Base-by-base conservation (phyloP, 2,888 invertebrate genomes). In the Tetanocera ferruginea region DNA sequence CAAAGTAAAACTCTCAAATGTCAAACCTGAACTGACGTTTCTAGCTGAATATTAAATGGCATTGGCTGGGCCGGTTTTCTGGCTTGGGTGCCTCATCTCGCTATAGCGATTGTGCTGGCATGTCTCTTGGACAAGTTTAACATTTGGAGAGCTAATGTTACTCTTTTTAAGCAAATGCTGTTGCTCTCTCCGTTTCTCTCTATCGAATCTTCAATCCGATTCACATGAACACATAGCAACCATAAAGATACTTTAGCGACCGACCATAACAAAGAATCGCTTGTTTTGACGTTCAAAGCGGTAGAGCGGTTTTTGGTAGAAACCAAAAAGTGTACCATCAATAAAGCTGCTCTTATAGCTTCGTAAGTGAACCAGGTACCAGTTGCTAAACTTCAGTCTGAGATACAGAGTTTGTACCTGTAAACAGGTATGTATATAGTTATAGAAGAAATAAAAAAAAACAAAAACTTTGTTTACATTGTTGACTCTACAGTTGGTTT, bases 11-110 rank as follows among this genome's bases (percentile, higher is more conserved):
- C 81, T 77, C 85, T 84, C 87, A 87, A 87, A 87, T 85, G 87
- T 85, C 87, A 85, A 86, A 83, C 83, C 81, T 73, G 80, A 83
- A 87, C 87, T 87, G 87, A 87, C 86, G 81, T 83, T 83, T 83
- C 77, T 76, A 55, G 76, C 79, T 83, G 81, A 79, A 78, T 76
- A 74, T 80, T 80, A 60, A 76, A 79, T 81, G 80, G 81, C 81
- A 78, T 79, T 79, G 60, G 78, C 80, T 79, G 74, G 78, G 79
- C 80, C 78, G 74, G 76, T 73, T 60, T 70, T 43, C 9, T 55
- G 34, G 31, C 28, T 76, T 80, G 79, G 79, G 77, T 77, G 49
- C 49, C 76, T 79, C 78, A 69, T 55, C 19, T 25, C 17, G 60
- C 17, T 17, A n/a, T 55, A n/a, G 55, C n/a, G 25, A 52, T 55